Evolutionary conservation across 2,888 invertebrate genomes (phyloP), one percentile per base, ranked within the genome.

Genomic region (Heliconius charithonia): DNA sequence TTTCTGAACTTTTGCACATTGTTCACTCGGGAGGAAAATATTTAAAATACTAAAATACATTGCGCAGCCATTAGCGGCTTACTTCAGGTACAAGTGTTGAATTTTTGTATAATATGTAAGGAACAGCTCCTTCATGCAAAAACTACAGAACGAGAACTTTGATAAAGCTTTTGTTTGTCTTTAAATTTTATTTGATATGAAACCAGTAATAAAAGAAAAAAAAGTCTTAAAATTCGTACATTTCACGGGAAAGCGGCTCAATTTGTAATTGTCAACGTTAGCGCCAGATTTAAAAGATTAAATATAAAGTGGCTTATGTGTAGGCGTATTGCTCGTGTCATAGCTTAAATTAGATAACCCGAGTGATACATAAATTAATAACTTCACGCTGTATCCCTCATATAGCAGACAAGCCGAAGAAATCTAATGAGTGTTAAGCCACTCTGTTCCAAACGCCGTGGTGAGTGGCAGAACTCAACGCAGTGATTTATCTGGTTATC

Each of bases 261-360:
- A 56, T 72, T 72, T 72, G 32, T 72, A 72, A 72, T 72, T 72
- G 72, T 72, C 72, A 72, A 72, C 32, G n/a, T 16, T 59, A 72
- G 59, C 59, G 72, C 59, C 72, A 72, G 72, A 72, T 59, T 59
- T 59, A 59, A 72, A 72, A 72, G 32, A 32, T 56, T 59, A 72
- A 59, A 72, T 69, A 37, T 72, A 59, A 59, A 72, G n/a, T 25
- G n/a, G 59, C 10, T 25, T 32, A 56, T 22, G 32, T 72, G 72
- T 72, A 59, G 32, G 59, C 70, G 70, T 25, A 37, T 59, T 72
- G 59, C 56, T 72, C 56, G n/a, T 72, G n/a, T 25, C 72, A 72
- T 16, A 32, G 32, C 56, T 25, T 72, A 72, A 59, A 37, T 72
- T 72, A 72, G 37, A 59, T 13, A n/a, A n/a, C 13, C 22, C 22